Evolutionary conservation across 1,140 invertebrate species (phyloP).

Genomic region (Bombus turneri): DNA sequence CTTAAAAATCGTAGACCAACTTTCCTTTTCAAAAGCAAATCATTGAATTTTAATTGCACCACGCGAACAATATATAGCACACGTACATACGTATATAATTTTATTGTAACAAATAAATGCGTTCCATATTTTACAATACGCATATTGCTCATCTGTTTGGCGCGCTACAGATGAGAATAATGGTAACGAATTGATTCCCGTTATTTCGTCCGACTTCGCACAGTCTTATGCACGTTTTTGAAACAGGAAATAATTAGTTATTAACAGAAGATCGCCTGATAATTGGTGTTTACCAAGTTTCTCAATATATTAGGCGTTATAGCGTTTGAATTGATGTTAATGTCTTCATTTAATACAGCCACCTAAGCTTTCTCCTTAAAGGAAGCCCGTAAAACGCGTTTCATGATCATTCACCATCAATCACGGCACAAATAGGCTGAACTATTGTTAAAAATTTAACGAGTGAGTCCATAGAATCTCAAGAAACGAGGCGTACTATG

Average conservation of each 20-base stretch:
- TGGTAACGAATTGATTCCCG: background rate
- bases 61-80: too few relatives aligned
- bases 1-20: background rate
- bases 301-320: constrained; percentile 7
- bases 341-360: constrained; percentile 8
- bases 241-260: background rate
- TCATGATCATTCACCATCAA: constrained; percentile 14
- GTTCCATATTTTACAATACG: too few relatives aligned
- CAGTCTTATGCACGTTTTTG: background rate
- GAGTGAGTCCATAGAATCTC: background rate
- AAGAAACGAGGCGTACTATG: background rate
- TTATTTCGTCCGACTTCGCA: background rate
- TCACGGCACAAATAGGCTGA: constrained; percentile 9
- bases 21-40: background rate
- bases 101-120: too few relatives aligned
- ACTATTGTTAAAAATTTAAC: constrained; percentile 7
- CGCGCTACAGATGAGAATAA: background rate
- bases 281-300: constrained; percentile 7
- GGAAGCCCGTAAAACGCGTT: constrained; percentile 1
- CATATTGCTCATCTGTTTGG: background rate
- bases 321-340: constrained; percentile 13
- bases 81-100: too few relatives aligned
- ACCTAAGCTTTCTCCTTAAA: constrained; percentile 1
- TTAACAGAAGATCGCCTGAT: background rate
- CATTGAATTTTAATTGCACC: background rate